A percentile compares a stretch with the other conserved stretches of the same genome.
These are phyloP conservation scores for Apodemus sylvaticus DNA, from an alignment of 2,113 vertebrate genomes.

Conservation along the genomic window DNA sequence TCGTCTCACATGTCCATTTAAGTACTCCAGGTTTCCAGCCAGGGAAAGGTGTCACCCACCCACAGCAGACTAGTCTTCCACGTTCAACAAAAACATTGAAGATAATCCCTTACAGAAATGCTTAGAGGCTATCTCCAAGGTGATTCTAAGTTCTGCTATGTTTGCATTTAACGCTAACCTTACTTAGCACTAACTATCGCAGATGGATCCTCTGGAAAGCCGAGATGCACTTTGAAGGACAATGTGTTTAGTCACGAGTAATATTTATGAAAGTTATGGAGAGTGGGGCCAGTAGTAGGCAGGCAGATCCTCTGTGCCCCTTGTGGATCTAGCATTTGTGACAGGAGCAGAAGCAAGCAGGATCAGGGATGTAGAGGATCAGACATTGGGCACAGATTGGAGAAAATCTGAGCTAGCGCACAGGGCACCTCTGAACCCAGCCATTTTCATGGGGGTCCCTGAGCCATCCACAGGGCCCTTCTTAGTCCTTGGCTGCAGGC, in stretches of 20 bases:
- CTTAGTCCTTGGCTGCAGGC: neutral
- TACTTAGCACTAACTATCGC: neutral
- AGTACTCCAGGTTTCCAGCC: neutral
- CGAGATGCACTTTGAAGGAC: neutral
- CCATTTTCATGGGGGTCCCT: neutral
- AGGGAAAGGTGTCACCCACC: no score
- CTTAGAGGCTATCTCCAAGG: neutral
- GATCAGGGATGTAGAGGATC: neutral
- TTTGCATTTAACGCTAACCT: neutral
- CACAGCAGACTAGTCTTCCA: neutral
- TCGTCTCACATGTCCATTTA: neutral
- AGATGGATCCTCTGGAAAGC: conserved; percentile 18
- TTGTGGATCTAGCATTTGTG: neutral
- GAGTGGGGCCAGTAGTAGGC: neutral
- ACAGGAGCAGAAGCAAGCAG: neutral
- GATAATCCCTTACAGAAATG: no score
- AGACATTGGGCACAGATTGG: neutral
- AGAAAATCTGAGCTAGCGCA: neutral
- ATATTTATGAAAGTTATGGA: neutral
- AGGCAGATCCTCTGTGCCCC: neutral
- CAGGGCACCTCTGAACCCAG: neutral
- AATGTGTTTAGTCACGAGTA: neutral
- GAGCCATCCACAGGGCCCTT: neutral
- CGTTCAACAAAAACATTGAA: neutral
- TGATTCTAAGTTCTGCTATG: neutral